These are phyloP conservation scores for Brachynemurus nebulosus DNA, from an alignment of 2,888 invertebrate genomes.

Conservation along the genomic window DNA sequence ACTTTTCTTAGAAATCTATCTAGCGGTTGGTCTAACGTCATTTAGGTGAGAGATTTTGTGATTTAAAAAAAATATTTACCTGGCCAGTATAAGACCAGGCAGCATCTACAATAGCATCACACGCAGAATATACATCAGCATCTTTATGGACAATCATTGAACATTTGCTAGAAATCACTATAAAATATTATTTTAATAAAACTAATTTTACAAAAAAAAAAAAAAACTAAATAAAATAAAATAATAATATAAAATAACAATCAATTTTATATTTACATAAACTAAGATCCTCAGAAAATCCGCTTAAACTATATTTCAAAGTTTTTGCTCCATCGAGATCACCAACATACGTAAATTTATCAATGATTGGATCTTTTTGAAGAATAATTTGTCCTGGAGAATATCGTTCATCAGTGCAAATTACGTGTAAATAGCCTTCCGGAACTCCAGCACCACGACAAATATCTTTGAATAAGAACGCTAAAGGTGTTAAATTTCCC, in stretches of 20 bases:
- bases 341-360: neutral
- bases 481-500: conserved; percentile 29
- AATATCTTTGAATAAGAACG: conserved; percentile 32
- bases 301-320: neutral
- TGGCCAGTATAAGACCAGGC: conserved; percentile 39
- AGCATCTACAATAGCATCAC: conserved; percentile 35
- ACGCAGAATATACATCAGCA: conserved; percentile 40
- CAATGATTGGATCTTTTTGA: neutral
- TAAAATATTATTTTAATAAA: conserved; percentile 6
- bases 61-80: too few species aligned
- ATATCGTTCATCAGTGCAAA: neutral
- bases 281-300: neutral
- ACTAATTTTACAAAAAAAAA: too few species aligned
- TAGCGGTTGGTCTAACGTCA: too few species aligned
- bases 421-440: neutral
- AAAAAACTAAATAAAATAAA: too few species aligned
- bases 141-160: conserved; percentile 38
- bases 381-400: neutral
- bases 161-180: conserved; percentile 31
- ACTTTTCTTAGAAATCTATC: too few species aligned
- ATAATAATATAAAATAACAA: too few species aligned
- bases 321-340: neutral
- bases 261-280: too few species aligned
- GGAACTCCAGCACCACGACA: conserved; percentile 32
- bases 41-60: too few species aligned